phyloP scores from a whole-genome alignment of 2,113 vertebrate species.

The Thomomys bottae region DNA sequence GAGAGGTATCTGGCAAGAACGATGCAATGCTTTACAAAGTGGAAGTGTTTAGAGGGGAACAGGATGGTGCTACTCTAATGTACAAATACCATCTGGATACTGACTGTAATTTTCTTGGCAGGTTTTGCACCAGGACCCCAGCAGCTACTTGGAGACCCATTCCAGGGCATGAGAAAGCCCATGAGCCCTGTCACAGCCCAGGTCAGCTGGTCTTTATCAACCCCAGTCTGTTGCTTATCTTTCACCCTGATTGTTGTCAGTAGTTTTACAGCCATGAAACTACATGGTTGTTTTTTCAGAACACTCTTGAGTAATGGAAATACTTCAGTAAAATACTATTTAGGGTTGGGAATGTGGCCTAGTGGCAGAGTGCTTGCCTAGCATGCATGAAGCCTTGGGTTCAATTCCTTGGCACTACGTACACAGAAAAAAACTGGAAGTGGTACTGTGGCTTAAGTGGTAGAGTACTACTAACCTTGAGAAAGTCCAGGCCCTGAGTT shows the following conservation, averaged over 20 bases:
- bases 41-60: neutral
- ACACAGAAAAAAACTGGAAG: too few species aligned
- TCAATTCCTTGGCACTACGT: too few species aligned
- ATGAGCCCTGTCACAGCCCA: slow-evolving; percentile 90
- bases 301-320: slow-evolving; percentile 2
- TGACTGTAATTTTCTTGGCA: slow-evolving; percentile 71
- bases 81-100: neutral
- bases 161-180: slow-evolving; percentile 90
- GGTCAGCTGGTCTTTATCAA: slow-evolving; percentile 74
- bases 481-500: too few species aligned
- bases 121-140: slow-evolving; percentile 91
- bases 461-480: too few species aligned
- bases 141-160: slow-evolving; percentile 91
- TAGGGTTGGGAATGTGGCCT: too few species aligned
- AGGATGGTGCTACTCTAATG: neutral
- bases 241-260: neutral
- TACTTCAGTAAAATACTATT: neutral
- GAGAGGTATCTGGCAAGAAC: neutral
- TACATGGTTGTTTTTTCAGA: neutral
- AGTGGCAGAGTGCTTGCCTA: too few species aligned
- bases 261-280: slow-evolving; percentile 3
- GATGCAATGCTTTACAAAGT: neutral
- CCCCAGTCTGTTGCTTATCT: neutral
- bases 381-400: too few species aligned
- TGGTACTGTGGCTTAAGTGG: too few species aligned